Evolutionary conservation across 2,888 invertebrate genomes (phyloP), one percentile per base, ranked within the genome.

Genomic region (Troides helena): DNA sequence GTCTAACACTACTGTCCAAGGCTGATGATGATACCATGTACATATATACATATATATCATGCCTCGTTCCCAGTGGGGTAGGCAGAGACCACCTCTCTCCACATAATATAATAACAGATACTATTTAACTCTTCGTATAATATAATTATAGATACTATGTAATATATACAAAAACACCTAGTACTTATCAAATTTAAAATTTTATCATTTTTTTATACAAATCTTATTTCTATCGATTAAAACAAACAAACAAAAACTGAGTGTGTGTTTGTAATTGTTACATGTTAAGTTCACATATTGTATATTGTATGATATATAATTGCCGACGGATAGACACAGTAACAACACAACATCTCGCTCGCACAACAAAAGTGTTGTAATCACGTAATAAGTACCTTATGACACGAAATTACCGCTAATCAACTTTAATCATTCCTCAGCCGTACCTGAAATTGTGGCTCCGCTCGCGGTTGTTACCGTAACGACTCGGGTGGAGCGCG

Each of bases 401-500:
- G 72, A 73, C 74, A 85, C 80, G 72, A 88, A 90, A 90, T 89
- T 86, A 83, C 84, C 72, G 78, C 83, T 87, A 89, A 90, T 90
- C 85, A 86, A 84, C 85, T 76, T 83, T 86, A 87, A 88, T 84
- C 78, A 84, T 80, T 81, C 68, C 75, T 83, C 21, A 82, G 82
- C 79, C 72, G 73, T 74, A 82, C 84, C 85, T 81, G 79, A 85
- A 86, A 88, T 86, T 82, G 85, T 82, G 7, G 81, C 85, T 82
- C 81, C 81, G 77, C 80, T 78, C 78, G 80, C 81, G 74, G 83
- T 85, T 85, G 90, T 90, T 89, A 89, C 79, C 78, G 81, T 90
- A 92, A 90, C 88, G 83, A 85, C 83, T 81, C 77, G 80, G 82
- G 81, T 84, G 84, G 84, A 82, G 81, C 84, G 80, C 80, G 86